Evolutionary conservation across 2,113 vertebrate genomes (phyloP).

Genomic region (Lampris incognitus): DNA sequence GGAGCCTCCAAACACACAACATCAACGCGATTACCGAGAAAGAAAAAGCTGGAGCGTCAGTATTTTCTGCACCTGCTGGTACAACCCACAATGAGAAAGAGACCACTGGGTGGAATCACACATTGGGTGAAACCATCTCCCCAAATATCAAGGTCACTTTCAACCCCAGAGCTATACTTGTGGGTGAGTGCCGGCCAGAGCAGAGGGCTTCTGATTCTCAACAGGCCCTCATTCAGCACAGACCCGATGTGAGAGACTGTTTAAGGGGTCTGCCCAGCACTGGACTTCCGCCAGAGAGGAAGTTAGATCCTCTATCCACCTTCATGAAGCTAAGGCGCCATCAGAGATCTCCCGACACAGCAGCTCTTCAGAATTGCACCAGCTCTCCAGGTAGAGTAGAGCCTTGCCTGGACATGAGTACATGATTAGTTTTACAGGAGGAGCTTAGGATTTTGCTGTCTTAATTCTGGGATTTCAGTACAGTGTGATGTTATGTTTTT

Average conservation of each 20-base stretch:
- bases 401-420: background rate
- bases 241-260: background rate
- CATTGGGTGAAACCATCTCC: background rate
- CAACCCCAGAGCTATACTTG: background rate
- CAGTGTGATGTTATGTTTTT: too few species aligned
- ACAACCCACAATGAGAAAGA: background rate
- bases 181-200: background rate
- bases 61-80: background rate
- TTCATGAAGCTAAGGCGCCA: constrained; percentile 75
- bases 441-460: too few species aligned
- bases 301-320: constrained; percentile 60
- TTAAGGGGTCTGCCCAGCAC: background rate
- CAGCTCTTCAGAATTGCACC: constrained; percentile 4
- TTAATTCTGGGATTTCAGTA: too few species aligned
- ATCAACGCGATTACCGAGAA: background rate
- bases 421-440: too few species aligned
- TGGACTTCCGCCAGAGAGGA: constrained; percentile 15
- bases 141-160: background rate
- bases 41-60: background rate
- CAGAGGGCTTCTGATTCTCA: background rate
- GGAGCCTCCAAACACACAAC: background rate
- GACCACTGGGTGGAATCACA: background rate
- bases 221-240: background rate
- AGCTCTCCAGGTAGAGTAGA: constrained; percentile 49
- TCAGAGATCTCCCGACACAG: constrained; percentile 8